Evolutionary conservation across 2,888 invertebrate genomes (phyloP).

Genomic region (Alsophila aescularia): DNA sequence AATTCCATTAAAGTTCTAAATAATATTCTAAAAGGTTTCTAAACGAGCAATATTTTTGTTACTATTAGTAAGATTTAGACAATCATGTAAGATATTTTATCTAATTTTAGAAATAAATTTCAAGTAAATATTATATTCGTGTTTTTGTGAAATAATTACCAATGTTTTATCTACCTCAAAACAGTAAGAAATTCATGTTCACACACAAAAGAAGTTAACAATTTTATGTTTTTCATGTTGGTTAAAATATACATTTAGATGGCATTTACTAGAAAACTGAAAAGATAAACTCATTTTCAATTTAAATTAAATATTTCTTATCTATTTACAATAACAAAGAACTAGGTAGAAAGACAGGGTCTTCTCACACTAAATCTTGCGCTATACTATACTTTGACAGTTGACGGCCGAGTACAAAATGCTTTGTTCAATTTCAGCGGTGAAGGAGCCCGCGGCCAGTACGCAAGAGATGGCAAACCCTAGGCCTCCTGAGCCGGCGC

Average conservation of each 20-base stretch:
- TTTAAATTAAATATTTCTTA: neutral
- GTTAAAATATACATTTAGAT: neutral
- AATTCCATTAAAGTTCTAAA: conserved; percentile 31
- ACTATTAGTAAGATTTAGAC: conserved; percentile 69
- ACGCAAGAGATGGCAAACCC: conserved; percentile 57
- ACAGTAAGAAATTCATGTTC: too few relatives aligned
- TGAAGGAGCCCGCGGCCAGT: conserved; percentile 57
- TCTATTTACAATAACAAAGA: neutral
- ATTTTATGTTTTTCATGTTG: neutral
- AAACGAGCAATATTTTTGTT: conserved; percentile 80
- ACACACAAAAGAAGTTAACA: neutral
- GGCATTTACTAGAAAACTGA: too few relatives aligned
- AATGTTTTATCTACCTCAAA: conserved; percentile 9
- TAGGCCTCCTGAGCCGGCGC: conserved; percentile 66
- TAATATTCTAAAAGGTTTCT: conserved; percentile 37
- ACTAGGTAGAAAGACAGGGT: neutral
- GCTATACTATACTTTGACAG: neutral
- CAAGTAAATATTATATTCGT: conserved; percentile 55
- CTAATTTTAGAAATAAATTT: conserved; percentile 74
- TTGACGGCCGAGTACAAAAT: neutral
- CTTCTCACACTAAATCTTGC: neutral
- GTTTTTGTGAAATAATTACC: conserved; percentile 50
- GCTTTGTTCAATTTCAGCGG: conserved; percentile 54
- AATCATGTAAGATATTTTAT: conserved; percentile 70
- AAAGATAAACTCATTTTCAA: neutral